Evolutionary conservation across 2,888 invertebrate genomes (phyloP).

Genomic region (Drosophila testacea): DNA sequence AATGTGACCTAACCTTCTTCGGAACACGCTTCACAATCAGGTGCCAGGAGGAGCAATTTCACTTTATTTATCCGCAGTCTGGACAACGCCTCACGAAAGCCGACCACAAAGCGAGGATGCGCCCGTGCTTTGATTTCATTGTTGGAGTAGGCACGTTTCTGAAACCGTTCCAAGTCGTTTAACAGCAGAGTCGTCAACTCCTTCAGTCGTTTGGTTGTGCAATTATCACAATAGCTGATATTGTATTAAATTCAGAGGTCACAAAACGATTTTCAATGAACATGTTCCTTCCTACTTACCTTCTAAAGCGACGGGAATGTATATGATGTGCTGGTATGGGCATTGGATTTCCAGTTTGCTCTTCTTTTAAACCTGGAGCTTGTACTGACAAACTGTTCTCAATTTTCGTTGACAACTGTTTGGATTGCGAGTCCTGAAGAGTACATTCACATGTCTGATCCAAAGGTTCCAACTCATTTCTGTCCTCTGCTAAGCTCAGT

Average conservation of each 20-base stretch:
- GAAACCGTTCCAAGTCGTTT: slow-evolving; percentile 87
- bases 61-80: slow-evolving; percentile 87
- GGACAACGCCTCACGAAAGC: slow-evolving; percentile 88
- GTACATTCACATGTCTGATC: background rate
- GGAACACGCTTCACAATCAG: slow-evolving; percentile 87
- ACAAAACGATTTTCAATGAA: background rate
- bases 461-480: background rate
- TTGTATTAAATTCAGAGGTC: background rate
- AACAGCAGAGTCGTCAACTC: slow-evolving; percentile 86
- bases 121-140: slow-evolving; percentile 87
- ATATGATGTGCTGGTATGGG: background rate
- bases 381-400: background rate
- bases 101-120: slow-evolving; percentile 87
- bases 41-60: slow-evolving; percentile 88
- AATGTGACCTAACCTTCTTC: slow-evolving; percentile 57
- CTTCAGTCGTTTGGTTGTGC: slow-evolving; percentile 86
- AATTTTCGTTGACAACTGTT: background rate
- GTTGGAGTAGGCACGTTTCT: slow-evolving; percentile 87
- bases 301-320: slow-evolving; percentile 81
- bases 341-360: background rate
- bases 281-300: slow-evolving; percentile 53
- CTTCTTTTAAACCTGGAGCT: background rate
- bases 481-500: slow-evolving; percentile 7
- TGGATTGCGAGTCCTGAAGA: background rate
- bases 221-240: slow-evolving; percentile 87